These are phyloP conservation scores for Deilephila elpenor DNA, from an alignment of 2,888 invertebrate genomes.

Conservation along the genomic window DNA sequence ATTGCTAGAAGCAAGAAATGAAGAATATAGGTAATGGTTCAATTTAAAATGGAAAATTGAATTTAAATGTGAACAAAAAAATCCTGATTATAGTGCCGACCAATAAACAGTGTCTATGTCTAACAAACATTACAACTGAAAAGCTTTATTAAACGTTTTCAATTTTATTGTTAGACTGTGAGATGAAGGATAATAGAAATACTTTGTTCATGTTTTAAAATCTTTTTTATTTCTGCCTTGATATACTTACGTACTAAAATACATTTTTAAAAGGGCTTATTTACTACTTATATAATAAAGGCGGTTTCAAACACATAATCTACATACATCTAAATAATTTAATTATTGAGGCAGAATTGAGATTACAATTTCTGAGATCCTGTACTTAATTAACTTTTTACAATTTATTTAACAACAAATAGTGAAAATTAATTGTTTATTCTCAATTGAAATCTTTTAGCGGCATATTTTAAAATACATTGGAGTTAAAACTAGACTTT, in stretches of 20 bases:
- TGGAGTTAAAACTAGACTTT: slow-evolving; percentile 1
- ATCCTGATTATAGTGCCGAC: too few relatives aligned
- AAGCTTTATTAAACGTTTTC: too few relatives aligned
- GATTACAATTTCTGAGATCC: neutral
- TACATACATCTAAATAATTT: neutral
- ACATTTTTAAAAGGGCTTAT: neutral
- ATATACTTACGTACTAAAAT: neutral
- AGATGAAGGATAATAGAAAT: neutral
- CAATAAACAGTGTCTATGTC: too few relatives aligned
- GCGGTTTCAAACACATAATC: neutral
- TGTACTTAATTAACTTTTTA: neutral
- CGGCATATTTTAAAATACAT: neutral
- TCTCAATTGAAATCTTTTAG: neutral
- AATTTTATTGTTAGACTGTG: too few relatives aligned
- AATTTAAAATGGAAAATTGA: too few relatives aligned
- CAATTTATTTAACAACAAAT: neutral
- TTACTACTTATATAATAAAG: neutral
- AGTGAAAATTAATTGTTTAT: neutral
- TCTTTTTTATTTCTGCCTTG: neutral
- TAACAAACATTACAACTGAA: too few relatives aligned
- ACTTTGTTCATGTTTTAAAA: neutral
- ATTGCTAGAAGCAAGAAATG: too few relatives aligned
- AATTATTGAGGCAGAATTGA: neutral
- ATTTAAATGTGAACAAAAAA: too few relatives aligned
- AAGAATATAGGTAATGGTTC: too few relatives aligned